Percentiles rank a stretch among this genome's conserved stretches.
These are phyloP conservation scores for Amphibalanus amphitrite DNA, from an alignment of 1,140 invertebrate genomes.

Conservation along the genomic window DNA sequence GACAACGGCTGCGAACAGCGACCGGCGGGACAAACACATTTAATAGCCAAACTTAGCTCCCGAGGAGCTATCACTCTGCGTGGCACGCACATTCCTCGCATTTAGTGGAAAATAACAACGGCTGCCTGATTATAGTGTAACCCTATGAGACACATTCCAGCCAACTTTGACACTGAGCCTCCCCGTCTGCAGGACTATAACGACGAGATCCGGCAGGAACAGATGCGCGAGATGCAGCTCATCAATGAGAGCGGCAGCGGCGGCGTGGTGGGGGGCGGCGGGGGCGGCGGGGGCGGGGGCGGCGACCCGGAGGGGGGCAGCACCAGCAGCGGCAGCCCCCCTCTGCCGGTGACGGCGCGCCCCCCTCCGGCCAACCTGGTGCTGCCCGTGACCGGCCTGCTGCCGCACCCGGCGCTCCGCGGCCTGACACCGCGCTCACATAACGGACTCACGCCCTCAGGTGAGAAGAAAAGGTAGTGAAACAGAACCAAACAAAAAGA, in stretches of 20 bases:
- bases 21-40: too few species aligned
- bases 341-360: slow-evolving; percentile 15
- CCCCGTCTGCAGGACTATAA: slow-evolving; percentile 26
- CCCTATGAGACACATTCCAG: too few species aligned
- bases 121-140: too few species aligned
- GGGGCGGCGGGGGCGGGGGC: slow-evolving; percentile 4
- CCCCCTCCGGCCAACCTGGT: slow-evolving; percentile 14
- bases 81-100: too few species aligned
- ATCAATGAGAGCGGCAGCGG: slow-evolving; percentile 17
- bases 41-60: too few species aligned
- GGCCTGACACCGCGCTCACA: slow-evolving; percentile 15
- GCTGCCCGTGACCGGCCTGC: slow-evolving; percentile 11
- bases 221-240: slow-evolving; percentile 27
- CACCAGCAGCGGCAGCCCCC: slow-evolving; percentile 8
- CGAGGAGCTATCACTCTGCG: too few species aligned
- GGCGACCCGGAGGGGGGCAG: slow-evolving; percentile 8
- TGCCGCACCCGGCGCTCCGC: slow-evolving; percentile 16
- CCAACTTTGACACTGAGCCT: not conserved
- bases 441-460: slow-evolving; percentile 14
- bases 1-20: too few species aligned
- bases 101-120: too few species aligned
- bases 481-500: too few species aligned
- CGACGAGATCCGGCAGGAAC: slow-evolving; percentile 31
- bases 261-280: slow-evolving; percentile 5
- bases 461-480: too few species aligned